Evolutionary conservation across 2,888 invertebrate genomes (phyloP), one percentile per base, ranked within the genome.

Genomic region (Rotaria macrura): DNA sequence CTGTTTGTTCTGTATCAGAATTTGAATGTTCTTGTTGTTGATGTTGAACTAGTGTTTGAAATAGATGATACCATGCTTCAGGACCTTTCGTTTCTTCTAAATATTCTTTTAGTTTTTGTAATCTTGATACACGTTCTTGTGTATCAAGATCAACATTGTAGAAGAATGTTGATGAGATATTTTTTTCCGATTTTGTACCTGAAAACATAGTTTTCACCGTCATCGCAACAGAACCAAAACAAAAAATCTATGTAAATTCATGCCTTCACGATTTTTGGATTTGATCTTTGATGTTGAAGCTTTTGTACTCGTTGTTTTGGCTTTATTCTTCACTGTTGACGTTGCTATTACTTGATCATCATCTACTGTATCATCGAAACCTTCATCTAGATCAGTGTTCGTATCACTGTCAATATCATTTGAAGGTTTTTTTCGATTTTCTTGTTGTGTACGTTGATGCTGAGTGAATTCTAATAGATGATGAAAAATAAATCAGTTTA

Each of bases 21-120:
- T 79, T 79, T n/a, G 40, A n/a, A 43, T 79, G 79, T n/a, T 79
- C 79, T 79, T 79, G 79, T 79, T 79, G 79, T 79, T 79, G 79
- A 43, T 79, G 79, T 79, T 79, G 79, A 43, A 79, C 6, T 43
- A 79, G 43, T n/a, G 40, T 79, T 43, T 79, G 79, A 79, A 79
- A 79, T 79, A 79, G 10, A n/a, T 79, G 79, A 43, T 79, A 79
- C 79, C 79, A 79, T 25, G 79, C 79, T 43, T 79, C 79, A 12
- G 79, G 79, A n/a, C 79, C 79, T 79, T 79, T 79, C 7, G 79
- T 79, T 43, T 79, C 43, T 43, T 79, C 79, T 40, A 79, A 25
- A 79, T 79, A n/a, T n/a, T 79, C 79, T 43, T 79, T 79, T 12
- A 79, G 20, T 79, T 79, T 79, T 43, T 79, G 79, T 79, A 79